Evolutionary conservation across 1,140 invertebrate species (phyloP).

Genomic region (Grapholita molesta): DNA sequence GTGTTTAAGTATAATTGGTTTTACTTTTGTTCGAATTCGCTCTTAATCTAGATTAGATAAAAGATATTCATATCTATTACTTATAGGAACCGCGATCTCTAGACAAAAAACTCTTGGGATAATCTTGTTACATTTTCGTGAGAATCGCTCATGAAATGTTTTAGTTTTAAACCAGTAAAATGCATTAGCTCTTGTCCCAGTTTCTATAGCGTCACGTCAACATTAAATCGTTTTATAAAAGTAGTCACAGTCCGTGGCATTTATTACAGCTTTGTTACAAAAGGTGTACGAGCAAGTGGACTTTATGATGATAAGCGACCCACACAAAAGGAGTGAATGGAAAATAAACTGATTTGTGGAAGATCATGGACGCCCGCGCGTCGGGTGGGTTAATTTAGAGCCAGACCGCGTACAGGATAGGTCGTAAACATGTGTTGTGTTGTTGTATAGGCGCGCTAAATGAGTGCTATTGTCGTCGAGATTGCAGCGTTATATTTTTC

Average conservation of each 20-base stretch:
- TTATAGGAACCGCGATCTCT: too few species aligned
- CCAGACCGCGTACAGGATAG: background rate
- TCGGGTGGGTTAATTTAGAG: constrained; percentile 4
- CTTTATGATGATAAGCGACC: constrained; percentile 13
- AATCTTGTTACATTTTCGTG: background rate
- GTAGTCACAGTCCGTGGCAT: background rate
- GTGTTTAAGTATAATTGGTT: background rate
- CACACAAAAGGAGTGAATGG: constrained; percentile 12
- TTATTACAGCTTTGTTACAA: constrained; percentile 10
- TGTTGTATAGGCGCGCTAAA: background rate
- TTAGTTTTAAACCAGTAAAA: background rate
- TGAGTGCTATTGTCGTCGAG: background rate
- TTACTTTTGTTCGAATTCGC: background rate
- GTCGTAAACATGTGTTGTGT: background rate
- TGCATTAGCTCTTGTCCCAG: background rate
- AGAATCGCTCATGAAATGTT: background rate
- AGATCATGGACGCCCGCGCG: constrained; percentile 2
- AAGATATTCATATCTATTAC: too few species aligned
- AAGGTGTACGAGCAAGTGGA: constrained; percentile 9
- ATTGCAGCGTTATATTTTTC: background rate
- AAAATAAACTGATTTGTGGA: constrained; percentile 15
- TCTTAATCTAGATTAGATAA: too few species aligned
- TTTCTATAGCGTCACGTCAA: background rate
- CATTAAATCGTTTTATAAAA: constrained; percentile 3
- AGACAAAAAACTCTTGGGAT: too few species aligned